Conservation (phyloP, 2,888 invertebrate genomes). For the Lymantria monacha region DNA sequence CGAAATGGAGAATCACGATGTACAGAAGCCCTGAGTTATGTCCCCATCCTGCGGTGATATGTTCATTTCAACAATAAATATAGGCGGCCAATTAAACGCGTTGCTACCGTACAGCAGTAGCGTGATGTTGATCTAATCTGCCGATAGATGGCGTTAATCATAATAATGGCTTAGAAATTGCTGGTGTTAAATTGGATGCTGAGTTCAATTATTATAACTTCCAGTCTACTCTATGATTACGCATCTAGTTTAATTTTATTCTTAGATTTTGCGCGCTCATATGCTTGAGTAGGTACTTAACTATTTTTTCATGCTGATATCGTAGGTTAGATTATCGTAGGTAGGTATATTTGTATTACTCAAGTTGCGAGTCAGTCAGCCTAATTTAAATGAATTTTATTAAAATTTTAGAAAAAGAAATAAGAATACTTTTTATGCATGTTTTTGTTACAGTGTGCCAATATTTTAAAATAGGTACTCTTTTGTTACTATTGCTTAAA, state of each 20-base stretch:
- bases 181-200: neutral
- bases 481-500: too few species aligned
- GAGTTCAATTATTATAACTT: neutral
- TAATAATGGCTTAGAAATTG: slow-evolving; percentile 16
- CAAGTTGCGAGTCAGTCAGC: too few species aligned
- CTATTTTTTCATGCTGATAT: too few species aligned
- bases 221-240: neutral
- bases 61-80: slow-evolving; percentile 81
- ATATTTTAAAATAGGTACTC: too few species aligned
- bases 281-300: neutral
- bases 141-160: slow-evolving; percentile 34
- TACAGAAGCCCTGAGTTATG: slow-evolving; percentile 77
- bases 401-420: too few species aligned
- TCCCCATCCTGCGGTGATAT: slow-evolving; percentile 69
- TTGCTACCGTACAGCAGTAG: slow-evolving; percentile 37
- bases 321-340: too few species aligned
- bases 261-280: neutral
- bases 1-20: slow-evolving; percentile 78
- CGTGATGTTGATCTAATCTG: slow-evolving; percentile 24
- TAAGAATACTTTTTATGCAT: too few species aligned
- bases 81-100: slow-evolving; percentile 72
- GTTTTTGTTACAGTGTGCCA: too few species aligned
- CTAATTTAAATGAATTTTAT: too few species aligned
- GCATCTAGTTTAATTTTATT: neutral
- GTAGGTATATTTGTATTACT: too few species aligned